Percentiles rank a stretch among this genome's conserved stretches.
Evolutionary conservation across 2,888 invertebrate genomes (phyloP).

Genomic region (Scaptomyza flava): DNA sequence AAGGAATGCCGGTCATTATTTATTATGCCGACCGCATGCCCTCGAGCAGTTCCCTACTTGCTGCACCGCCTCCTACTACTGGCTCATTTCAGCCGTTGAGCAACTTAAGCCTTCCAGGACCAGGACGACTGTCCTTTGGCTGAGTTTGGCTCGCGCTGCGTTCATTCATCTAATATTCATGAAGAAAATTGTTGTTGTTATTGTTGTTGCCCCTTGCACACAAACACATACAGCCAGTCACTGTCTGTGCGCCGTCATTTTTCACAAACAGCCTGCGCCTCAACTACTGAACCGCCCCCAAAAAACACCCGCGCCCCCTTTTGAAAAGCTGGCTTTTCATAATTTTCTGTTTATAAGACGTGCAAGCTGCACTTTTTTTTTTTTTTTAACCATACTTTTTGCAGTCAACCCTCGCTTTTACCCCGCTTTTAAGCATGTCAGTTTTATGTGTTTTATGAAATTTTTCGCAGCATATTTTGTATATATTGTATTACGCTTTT

Average conservation of each 20-base stretch:
- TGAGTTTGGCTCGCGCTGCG: slow-evolving; percentile 19
- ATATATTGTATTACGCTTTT: slow-evolving; percentile 70
- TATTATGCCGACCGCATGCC: slow-evolving; percentile 80
- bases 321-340: slow-evolving; percentile 66
- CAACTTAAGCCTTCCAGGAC: slow-evolving; percentile 66
- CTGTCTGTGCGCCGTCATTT: slow-evolving; percentile 67
- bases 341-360: slow-evolving; percentile 74
- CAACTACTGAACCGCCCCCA: background rate
- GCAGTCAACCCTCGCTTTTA: background rate
- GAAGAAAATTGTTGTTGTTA: slow-evolving; percentile 53
- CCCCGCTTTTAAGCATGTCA: slow-evolving; percentile 54
- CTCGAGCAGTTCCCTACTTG: slow-evolving; percentile 38
- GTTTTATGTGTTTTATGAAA: slow-evolving; percentile 78
- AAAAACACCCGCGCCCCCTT: background rate
- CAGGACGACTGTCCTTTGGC: slow-evolving; percentile 55
- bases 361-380: slow-evolving; percentile 66
- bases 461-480: slow-evolving; percentile 77
- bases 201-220: slow-evolving; percentile 9
- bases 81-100: slow-evolving; percentile 65
- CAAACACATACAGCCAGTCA: slow-evolving; percentile 50
- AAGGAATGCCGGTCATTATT: slow-evolving; percentile 82
- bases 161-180: slow-evolving; percentile 75
- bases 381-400: background rate
- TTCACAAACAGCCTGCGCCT: slow-evolving; percentile 61
- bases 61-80: background rate